These are phyloP conservation scores for Diorhabda elongata DNA, from an alignment of 1,140 invertebrate species.

Conservation along the genomic window DNA sequence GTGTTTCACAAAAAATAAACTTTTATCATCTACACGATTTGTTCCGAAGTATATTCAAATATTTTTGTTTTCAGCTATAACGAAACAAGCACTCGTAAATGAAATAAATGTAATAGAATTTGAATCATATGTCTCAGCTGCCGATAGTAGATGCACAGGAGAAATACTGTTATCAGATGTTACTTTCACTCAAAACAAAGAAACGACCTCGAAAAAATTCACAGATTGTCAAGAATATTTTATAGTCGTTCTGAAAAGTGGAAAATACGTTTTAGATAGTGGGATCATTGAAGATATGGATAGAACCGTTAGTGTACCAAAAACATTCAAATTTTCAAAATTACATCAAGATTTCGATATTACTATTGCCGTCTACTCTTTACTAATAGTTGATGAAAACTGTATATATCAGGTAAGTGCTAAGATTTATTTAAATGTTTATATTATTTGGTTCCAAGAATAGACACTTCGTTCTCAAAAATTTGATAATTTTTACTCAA, in stretches of 20 bases:
- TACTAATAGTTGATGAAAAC: neutral
- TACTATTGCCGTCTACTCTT: slow-evolving; percentile 34
- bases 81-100: slow-evolving; percentile 21
- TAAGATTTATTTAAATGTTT: too few relatives aligned
- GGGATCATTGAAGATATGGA: slow-evolving; percentile 31
- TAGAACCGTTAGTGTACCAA: slow-evolving; percentile 35
- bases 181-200: neutral
- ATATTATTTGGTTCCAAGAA: too few relatives aligned
- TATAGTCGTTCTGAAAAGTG: slow-evolving; percentile 39
- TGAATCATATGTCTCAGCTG: slow-evolving; percentile 11
- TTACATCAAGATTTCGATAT: slow-evolving; percentile 44
- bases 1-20: too few relatives aligned
- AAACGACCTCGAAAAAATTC: neutral
- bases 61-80: slow-evolving; percentile 19
- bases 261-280: slow-evolving; percentile 39
- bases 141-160: slow-evolving; percentile 14
- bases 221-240: slow-evolving; percentile 31
- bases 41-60: neutral
- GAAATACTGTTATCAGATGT: slow-evolving; percentile 12
- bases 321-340: slow-evolving; percentile 34
- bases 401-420: neutral
- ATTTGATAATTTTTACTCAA: too few relatives aligned
- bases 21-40: neutral
- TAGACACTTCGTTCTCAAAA: too few relatives aligned
- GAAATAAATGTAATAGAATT: slow-evolving; percentile 23